phyloP scores from a whole-genome alignment of 1,140 invertebrate species.

The Lithobius niger region DNA sequence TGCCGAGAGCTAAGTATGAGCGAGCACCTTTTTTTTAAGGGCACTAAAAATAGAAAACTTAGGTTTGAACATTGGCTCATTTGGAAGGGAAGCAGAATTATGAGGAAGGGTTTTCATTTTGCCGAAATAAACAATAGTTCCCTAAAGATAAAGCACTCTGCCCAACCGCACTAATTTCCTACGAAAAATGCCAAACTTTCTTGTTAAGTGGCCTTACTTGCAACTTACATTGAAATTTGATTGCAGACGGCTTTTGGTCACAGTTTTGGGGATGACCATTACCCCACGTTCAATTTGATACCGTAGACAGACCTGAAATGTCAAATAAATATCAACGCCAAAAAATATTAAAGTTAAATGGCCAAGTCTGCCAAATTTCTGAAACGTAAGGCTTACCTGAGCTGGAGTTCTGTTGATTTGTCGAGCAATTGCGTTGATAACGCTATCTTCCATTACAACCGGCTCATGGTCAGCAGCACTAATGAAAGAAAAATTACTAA shows the following conservation, averaged over 20 bases:
- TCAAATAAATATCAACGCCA: not conserved
- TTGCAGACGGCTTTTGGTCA: conserved; percentile 47
- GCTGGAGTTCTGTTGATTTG: conserved; percentile 53
- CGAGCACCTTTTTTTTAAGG: too few species aligned
- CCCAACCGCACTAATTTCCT: too few species aligned
- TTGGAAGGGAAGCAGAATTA: too few species aligned
- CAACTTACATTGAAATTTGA: conserved; percentile 53
- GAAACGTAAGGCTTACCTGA: conserved; percentile 49
- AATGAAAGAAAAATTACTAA: too few species aligned
- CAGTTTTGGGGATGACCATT: conserved; percentile 61
- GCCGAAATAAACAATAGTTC: too few species aligned
- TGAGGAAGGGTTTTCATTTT: too few species aligned
- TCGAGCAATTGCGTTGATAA: conserved; percentile 45
- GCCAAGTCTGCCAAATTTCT: not conserved
- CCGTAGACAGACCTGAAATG: conserved; percentile 25
- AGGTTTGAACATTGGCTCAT: too few species aligned
- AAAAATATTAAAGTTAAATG: not conserved
- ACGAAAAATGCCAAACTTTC: too few species aligned
- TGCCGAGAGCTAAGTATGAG: too few species aligned
- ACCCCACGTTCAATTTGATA: conserved; percentile 55
- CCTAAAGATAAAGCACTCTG: too few species aligned
- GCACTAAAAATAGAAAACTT: too few species aligned
- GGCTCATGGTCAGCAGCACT: conserved; percentile 6
- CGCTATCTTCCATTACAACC: conserved; percentile 39
- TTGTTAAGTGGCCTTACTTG: too few species aligned